Evolutionary conservation across 2,113 vertebrate species (phyloP).

Genomic region (Fukomys damarensis): DNA sequence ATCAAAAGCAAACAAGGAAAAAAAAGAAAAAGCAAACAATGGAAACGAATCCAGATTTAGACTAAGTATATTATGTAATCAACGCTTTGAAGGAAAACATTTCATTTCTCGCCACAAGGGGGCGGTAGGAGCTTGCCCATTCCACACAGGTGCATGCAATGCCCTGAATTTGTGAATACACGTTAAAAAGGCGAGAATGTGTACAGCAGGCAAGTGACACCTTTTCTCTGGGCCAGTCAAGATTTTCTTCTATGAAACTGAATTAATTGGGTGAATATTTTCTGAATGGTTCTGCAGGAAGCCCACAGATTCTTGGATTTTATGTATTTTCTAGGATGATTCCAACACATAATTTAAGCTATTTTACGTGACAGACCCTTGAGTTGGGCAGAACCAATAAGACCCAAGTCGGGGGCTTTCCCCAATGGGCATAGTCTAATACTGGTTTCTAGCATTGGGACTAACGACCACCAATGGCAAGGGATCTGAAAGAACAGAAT

Average conservation of each 20-base stretch:
- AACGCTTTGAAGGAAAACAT: not conserved
- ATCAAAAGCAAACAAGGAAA: not conserved
- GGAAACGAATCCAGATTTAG: not conserved
- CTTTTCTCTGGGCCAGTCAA: not conserved
- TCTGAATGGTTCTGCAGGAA: not conserved
- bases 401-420: not conserved
- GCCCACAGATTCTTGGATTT: not conserved
- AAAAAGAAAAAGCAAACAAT: not conserved
- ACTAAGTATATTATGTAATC: not conserved
- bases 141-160: accelerated
- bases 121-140: conserved; percentile 48
- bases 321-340: not conserved
- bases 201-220: not conserved
- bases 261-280: not conserved
- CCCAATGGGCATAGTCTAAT: not conserved
- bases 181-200: not conserved
- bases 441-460: not conserved
- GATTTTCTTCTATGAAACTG: not conserved
- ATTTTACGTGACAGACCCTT: not conserved
- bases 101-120: conserved; percentile 60
- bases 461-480: not conserved
- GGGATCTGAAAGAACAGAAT: not conserved
- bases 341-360: not conserved
- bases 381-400: not conserved
- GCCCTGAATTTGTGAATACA: not conserved